A percentile compares a stretch with the other conserved stretches of the same genome.
Conservation (phyloP, 2,797 vertebrate genomes). For the Aplochiton taeniatus region DNA sequence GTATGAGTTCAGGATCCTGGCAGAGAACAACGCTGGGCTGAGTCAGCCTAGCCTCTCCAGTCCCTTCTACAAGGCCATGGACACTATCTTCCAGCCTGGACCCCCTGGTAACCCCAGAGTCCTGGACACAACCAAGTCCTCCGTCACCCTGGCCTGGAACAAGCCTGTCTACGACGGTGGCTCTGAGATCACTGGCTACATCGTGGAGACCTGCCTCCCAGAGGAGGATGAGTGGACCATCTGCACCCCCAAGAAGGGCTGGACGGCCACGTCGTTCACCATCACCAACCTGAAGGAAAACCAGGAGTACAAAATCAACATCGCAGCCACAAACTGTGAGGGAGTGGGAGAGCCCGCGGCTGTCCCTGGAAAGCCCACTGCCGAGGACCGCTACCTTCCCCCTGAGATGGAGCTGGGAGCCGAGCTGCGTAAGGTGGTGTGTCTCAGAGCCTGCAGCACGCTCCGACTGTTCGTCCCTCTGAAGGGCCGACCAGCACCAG, state of each 20-base stretch:
- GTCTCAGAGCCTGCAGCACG: conserved; percentile 92
- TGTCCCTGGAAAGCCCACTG: conserved; percentile 91
- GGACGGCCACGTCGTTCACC: conserved; percentile 92
- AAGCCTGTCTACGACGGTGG: conserved; percentile 98
- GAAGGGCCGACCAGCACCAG: conserved; percentile 94
- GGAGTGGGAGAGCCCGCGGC: conserved; percentile 92
- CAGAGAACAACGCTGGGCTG: conserved; percentile 96
- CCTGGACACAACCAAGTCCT: conserved; percentile 93
- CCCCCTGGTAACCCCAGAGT: conserved; percentile 95
- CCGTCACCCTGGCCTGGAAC: conserved; percentile 96
- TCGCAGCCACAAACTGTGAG: conserved; percentile 94
- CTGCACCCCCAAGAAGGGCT: conserved; percentile 87
- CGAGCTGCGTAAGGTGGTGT: conserved; percentile 94
- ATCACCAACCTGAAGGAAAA: conserved; percentile 94
- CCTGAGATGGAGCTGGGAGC: conserved; percentile 97
- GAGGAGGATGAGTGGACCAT: conserved; percentile 98
- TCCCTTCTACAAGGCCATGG: conserved; percentile 93
- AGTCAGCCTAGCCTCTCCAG: conserved; percentile 90
- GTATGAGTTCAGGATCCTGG: conserved; percentile 94
- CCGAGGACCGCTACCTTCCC: conserved; percentile 90
- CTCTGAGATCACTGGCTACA: conserved; percentile 95
- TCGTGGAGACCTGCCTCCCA: conserved; percentile 93
- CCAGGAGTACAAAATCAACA: conserved; percentile 95
- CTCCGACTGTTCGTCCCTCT: conserved; percentile 95
- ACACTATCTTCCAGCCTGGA: conserved; percentile 95